phyloP scores from a whole-genome alignment of 2,888 invertebrate genomes.

The Clunio marinus region DNA sequence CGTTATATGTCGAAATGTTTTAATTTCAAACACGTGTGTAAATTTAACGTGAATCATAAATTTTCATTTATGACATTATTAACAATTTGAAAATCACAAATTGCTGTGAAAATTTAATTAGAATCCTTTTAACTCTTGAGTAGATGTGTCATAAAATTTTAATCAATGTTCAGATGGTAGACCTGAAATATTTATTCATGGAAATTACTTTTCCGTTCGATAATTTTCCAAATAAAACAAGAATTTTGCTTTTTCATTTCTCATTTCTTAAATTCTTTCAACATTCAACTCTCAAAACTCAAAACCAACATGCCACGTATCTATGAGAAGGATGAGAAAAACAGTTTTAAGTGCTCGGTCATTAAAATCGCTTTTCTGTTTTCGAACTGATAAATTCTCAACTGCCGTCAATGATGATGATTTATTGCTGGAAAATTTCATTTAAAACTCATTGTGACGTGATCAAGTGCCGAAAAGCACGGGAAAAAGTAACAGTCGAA shows the following conservation, averaged over 20 bases:
- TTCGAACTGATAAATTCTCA: slow-evolving; percentile 11
- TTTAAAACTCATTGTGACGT: slow-evolving; percentile 19
- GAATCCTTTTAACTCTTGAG: slow-evolving; percentile 8
- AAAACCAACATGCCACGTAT: background rate
- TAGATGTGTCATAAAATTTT: slow-evolving; percentile 11
- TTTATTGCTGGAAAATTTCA: slow-evolving; percentile 15
- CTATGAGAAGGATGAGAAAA: background rate
- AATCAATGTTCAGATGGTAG: slow-evolving; percentile 7
- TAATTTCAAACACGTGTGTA: slow-evolving; percentile 5
- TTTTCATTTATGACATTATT: slow-evolving; percentile 1
- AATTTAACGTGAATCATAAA: background rate
- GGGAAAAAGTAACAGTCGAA: background rate
- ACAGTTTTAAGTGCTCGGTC: slow-evolving; percentile 9
- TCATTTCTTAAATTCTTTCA: background rate
- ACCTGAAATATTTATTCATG: background rate
- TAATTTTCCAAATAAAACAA: too few relatives aligned
- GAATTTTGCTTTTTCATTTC: background rate
- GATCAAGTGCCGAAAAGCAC: slow-evolving; percentile 20
- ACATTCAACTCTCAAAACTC: background rate
- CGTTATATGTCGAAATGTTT: too few relatives aligned
- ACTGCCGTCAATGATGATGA: slow-evolving; percentile 24
- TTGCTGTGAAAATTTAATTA: slow-evolving; percentile 24
- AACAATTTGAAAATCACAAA: slow-evolving; percentile 15
- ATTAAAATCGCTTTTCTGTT: slow-evolving; percentile 3
- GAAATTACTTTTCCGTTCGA: too few relatives aligned